Evolutionary conservation across 2,797 vertebrate genomes (phyloP).

Genomic region (Crypturellus tataupa): DNA sequence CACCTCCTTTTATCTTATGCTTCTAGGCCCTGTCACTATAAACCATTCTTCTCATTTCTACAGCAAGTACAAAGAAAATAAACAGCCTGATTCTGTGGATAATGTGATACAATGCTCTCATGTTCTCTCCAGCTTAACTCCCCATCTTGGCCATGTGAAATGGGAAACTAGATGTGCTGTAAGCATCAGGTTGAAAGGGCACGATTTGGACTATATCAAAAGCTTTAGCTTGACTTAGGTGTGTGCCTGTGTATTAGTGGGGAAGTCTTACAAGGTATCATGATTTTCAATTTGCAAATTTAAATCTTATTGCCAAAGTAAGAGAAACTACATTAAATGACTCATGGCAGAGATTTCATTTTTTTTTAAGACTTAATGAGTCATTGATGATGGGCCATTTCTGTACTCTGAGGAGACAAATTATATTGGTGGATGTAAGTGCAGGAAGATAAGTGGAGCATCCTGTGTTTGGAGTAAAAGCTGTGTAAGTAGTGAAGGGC

Average conservation of each 20-base stretch:
- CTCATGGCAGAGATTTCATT: not conserved
- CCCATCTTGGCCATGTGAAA: fast-evolving
- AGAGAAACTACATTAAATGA: not conserved
- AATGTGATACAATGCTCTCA: not conserved
- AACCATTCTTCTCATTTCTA: not conserved
- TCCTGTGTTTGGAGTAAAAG: slow-evolving; percentile 25
- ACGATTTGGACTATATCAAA: not conserved
- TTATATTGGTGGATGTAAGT: not conserved
- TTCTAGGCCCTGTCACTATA: not conserved
- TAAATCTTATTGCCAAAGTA: not conserved
- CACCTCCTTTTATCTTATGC: not conserved
- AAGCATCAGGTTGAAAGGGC: not conserved
- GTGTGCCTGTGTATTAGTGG: not conserved
- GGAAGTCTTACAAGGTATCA: not conserved
- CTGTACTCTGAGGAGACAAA: not conserved
- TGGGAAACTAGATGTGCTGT: not conserved
- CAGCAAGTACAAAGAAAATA: not conserved
- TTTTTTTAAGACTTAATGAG: not conserved
- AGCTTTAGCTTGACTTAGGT: not conserved
- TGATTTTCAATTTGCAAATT: not conserved
- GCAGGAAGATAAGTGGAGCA: not conserved
- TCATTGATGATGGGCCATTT: not conserved
- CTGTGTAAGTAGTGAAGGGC: slow-evolving; percentile 8
- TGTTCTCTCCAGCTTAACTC: not conserved
- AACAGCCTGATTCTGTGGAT: not conserved